phyloP scores from a whole-genome alignment of 92 coral and sea anemone species.

The Actinostola sp. region DNA sequence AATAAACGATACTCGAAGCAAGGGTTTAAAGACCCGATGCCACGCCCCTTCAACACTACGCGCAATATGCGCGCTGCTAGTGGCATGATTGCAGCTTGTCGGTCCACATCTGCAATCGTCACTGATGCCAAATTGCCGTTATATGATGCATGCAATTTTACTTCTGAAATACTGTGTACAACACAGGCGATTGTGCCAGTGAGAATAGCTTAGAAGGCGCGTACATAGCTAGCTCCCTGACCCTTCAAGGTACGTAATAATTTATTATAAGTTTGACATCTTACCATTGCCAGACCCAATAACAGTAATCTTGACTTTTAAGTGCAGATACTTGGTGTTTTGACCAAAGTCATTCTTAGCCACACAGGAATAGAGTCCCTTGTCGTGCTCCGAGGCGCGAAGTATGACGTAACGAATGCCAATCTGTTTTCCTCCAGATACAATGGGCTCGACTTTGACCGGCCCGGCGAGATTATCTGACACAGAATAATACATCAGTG shows the following conservation, averaged over 20 bases:
- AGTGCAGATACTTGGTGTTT: conserved; percentile 41
- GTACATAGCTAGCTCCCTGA: neutral
- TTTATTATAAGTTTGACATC: neutral
- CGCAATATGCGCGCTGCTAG: too few relatives aligned
- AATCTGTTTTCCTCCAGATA: conserved; percentile 25
- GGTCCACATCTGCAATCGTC: too few relatives aligned
- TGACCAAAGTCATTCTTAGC: conserved; percentile 61
- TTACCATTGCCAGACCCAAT: conserved; percentile 40
- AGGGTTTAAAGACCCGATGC: too few relatives aligned
- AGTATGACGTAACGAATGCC: conserved; percentile 60
- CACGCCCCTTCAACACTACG: too few relatives aligned
- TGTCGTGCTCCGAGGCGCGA: conserved; percentile 47
- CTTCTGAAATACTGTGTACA: too few relatives aligned
- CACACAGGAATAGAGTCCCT: conserved; percentile 67
- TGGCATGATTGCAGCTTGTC: too few relatives aligned
- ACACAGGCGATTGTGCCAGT: too few relatives aligned
- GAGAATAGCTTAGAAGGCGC: too few relatives aligned
- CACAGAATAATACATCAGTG: neutral
- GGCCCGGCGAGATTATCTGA: conserved; percentile 58
- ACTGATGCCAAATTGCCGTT: too few relatives aligned
- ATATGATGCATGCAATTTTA: too few relatives aligned
- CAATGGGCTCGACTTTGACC: conserved; percentile 34
- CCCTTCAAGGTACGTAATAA: neutral
- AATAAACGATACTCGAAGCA: too few relatives aligned
- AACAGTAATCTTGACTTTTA: conserved; percentile 46